Evolutionary conservation across 2,888 invertebrate genomes (phyloP).

Genomic region (Lasioglossum oenotherae): DNA sequence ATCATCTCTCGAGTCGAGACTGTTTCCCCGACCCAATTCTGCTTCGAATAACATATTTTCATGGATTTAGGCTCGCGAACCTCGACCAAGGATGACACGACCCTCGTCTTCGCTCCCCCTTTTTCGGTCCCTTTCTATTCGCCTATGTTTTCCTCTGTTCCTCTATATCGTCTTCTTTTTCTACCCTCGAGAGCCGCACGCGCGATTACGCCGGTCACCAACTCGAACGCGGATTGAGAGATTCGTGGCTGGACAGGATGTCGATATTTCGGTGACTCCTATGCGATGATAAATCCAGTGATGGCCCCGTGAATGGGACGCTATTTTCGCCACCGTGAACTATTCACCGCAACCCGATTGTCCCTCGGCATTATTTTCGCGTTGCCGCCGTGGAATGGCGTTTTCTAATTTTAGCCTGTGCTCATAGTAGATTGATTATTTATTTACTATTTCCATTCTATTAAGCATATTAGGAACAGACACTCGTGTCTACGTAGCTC

Average conservation of each 20-base stretch:
- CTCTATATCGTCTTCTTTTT: background rate
- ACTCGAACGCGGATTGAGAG: constrained; percentile 39
- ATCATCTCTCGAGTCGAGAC: background rate
- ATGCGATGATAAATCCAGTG: constrained; percentile 12
- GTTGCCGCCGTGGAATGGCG: background rate
- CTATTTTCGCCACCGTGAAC: constrained; percentile 1
- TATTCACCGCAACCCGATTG: background rate
- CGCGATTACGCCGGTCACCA: constrained; percentile 48
- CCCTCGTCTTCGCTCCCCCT: background rate
- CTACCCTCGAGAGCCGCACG: constrained; percentile 6
- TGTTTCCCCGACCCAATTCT: background rate
- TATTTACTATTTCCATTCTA: background rate
- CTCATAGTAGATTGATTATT: background rate
- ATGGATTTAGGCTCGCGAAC: background rate
- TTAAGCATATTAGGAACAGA: too few species aligned
- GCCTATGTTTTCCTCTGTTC: background rate
- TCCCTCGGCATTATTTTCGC: background rate
- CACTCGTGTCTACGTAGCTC: too few species aligned
- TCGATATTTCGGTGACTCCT: constrained; percentile 14
- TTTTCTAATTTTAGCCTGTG: background rate
- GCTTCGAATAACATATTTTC: background rate
- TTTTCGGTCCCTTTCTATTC: background rate
- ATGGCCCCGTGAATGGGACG: background rate
- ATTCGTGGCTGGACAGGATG: constrained; percentile 19
- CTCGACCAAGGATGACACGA: background rate